Conservation (phyloP, 64 coral and sea anemone genomes). For the Pocillopora damicornis region DNA sequence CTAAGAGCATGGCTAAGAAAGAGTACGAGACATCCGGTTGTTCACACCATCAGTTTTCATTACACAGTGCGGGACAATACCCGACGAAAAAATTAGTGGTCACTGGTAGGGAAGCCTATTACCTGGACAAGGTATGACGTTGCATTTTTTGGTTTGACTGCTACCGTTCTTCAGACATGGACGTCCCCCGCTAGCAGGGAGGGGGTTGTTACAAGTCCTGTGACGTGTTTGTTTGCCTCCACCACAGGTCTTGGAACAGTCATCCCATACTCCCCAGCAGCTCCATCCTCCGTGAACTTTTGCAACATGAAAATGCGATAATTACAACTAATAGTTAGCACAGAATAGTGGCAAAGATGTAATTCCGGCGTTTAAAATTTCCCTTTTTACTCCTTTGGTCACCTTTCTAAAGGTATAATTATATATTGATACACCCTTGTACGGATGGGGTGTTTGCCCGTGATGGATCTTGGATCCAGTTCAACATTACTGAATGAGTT, state of each 20-base stretch:
- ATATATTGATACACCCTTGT: too few species aligned
- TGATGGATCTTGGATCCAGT: too few species aligned
- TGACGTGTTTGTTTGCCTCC: constrained; percentile 4
- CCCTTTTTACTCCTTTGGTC: too few species aligned
- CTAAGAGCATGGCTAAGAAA: too few species aligned
- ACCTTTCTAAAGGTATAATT: too few species aligned
- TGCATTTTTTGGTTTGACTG: background rate
- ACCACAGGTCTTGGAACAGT: constrained; percentile 29
- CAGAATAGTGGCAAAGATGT: too few species aligned
- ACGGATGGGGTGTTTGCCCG: too few species aligned
- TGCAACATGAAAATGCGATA: background rate
- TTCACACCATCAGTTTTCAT: too few species aligned
- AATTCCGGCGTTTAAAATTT: too few species aligned
- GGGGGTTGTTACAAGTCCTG: constrained; percentile 21
- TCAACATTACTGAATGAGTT: too few species aligned
- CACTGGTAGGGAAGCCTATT: background rate
- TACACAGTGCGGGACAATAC: too few species aligned
- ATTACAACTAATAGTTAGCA: background rate
- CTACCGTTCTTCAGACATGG: background rate
- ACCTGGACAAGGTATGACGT: constrained; percentile 14
- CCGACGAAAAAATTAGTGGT: background rate
- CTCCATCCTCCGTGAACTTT: constrained; percentile 48
- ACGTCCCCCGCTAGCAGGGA: constrained; percentile 14
- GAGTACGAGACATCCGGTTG: too few species aligned
- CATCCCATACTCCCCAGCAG: constrained; percentile 19